Conservation (phyloP, 2,113 vertebrate species). For the Excalfactoria chinensis region DNA sequence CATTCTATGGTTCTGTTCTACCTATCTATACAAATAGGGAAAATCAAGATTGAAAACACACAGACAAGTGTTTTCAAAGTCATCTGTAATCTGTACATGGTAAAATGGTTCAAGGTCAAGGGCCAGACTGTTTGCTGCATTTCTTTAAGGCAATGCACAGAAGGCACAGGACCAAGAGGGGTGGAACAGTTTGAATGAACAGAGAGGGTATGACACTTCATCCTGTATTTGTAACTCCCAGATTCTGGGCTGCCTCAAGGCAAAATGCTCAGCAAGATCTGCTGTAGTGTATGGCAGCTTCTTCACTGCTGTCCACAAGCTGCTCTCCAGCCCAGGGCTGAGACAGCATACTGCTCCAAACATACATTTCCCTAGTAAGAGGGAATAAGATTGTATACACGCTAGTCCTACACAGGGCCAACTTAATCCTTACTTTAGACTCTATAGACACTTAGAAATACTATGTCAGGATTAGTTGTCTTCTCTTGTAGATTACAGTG, state of each 20-base stretch:
- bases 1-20: neutral
- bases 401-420: neutral
- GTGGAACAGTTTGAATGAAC: neutral
- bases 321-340: rapidly evolving
- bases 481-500: neutral
- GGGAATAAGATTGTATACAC: rapidly evolving
- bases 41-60: neutral
- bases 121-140: neutral
- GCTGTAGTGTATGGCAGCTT: neutral
- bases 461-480: neutral
- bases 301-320: neutral
- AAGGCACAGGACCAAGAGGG: neutral
- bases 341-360: rapidly evolving
- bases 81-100: neutral
- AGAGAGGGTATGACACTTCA: neutral
- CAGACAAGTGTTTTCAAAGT: neutral
- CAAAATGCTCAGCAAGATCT: neutral
- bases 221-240: neutral
- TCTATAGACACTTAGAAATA: neutral
- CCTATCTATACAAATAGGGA: neutral
- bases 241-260: neutral
- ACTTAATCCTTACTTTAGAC: neutral
- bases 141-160: neutral
- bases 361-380: neutral
- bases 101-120: neutral